Conservation (phyloP, 2,113 vertebrate genomes). For the Microcebus murinus region DNA sequence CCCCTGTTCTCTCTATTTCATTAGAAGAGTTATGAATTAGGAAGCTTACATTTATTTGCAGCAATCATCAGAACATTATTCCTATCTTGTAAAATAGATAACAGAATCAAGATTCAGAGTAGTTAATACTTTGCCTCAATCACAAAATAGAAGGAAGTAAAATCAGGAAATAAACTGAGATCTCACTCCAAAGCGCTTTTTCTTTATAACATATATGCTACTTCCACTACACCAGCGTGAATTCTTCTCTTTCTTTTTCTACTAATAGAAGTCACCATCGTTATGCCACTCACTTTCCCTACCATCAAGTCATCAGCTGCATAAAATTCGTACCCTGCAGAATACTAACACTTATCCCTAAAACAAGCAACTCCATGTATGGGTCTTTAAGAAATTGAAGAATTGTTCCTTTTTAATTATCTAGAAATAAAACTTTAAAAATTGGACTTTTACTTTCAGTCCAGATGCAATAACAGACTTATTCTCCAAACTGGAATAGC, state of each 20-base stretch:
- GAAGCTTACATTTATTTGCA: background rate
- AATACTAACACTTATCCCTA: background rate
- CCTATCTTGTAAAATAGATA: background rate
- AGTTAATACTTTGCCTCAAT: background rate
- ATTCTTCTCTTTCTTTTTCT: background rate
- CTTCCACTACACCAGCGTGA: background rate
- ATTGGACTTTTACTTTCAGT: background rate
- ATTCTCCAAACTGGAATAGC: background rate
- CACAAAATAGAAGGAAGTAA: background rate
- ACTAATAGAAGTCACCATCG: background rate
- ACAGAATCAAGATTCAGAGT: background rate
- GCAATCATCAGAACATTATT: background rate
- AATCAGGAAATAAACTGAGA: background rate
- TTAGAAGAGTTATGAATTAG: background rate
- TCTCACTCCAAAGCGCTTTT: background rate
- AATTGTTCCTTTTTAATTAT: background rate
- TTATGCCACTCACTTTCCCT: background rate
- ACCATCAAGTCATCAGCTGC: background rate
- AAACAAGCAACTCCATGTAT: background rate
- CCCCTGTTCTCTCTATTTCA: background rate
- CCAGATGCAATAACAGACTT: background rate
- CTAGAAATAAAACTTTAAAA: background rate
- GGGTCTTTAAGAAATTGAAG: background rate
- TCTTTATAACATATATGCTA: background rate
- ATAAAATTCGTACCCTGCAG: background rate